Evolutionary conservation across 2,888 invertebrate genomes (phyloP).

Genomic region (Metopia argyrocephala): DNA sequence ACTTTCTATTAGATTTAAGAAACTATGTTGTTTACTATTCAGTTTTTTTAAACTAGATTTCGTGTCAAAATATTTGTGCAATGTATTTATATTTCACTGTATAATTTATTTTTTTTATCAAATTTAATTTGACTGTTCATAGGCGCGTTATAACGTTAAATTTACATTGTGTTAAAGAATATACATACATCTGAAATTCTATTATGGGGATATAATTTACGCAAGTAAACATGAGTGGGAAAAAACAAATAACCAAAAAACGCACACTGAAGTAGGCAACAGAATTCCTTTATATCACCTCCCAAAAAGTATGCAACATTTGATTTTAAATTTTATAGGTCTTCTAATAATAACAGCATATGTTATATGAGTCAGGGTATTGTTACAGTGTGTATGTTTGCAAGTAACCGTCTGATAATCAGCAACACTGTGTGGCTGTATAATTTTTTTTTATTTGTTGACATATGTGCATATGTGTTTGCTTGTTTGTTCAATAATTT

Average conservation of each 20-base stretch:
- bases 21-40: no score
- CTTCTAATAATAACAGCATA: not conserved
- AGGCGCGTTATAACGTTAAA: not conserved
- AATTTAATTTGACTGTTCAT: not conserved
- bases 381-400: not conserved
- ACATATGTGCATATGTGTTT: not conserved
- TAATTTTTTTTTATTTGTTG: not conserved
- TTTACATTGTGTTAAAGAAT: not conserved
- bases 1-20: no score
- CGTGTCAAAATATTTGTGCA: no score
- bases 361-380: not conserved
- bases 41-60: no score
- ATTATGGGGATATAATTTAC: no score
- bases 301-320: conserved; percentile 26
- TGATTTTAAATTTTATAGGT: not conserved
- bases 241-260: conserved; percentile 24
- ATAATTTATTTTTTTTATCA: not conserved
- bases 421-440: not conserved
- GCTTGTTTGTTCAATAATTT: not conserved
- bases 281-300: conserved; percentile 3
- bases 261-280: not conserved
- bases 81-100: not conserved
- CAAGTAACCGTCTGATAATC: not conserved
- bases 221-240: conserved; percentile 21
- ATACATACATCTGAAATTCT: no score